phyloP scores from a whole-genome alignment of 2,888 invertebrate genomes.

The Ichneumoninae sp. region DNA sequence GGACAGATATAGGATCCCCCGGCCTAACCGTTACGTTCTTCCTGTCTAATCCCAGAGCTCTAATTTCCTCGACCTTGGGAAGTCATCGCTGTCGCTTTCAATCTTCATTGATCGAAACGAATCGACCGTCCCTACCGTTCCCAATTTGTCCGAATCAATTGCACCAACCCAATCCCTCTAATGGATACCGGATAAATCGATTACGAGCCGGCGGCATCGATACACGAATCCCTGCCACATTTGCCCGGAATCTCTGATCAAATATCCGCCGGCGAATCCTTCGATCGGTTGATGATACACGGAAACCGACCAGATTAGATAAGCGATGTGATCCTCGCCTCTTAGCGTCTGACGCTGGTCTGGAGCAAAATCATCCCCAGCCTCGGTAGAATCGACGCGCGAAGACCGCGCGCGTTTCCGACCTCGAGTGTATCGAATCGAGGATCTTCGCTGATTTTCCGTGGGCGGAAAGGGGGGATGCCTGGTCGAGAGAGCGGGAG shows the following conservation, averaged over 20 bases:
- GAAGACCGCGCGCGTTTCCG: slow-evolving; percentile 72
- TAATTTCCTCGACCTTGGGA: neutral
- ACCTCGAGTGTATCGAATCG: slow-evolving; percentile 79
- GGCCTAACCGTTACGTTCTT: neutral
- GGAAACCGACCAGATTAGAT: slow-evolving; percentile 10
- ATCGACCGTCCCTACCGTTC: neutral
- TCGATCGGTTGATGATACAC: neutral
- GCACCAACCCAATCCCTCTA: slow-evolving; percentile 13
- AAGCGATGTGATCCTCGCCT: neutral
- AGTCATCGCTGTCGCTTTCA: neutral
- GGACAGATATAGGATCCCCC: slow-evolving; percentile 63
- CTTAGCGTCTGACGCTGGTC: slow-evolving; percentile 27
- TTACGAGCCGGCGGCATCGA: neutral
- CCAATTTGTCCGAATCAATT: neutral
- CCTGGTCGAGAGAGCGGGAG: slow-evolving; percentile 25
- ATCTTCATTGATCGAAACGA: neutral
- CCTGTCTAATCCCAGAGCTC: neutral
- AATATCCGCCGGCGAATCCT: neutral
- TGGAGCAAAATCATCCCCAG: slow-evolving; percentile 11
- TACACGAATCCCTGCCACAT: neutral
- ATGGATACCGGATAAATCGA: slow-evolving; percentile 22
- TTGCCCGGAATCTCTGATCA: neutral
- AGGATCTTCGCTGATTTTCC: slow-evolving; percentile 82
- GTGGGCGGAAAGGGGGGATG: slow-evolving; percentile 70
- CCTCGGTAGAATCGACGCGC: slow-evolving; percentile 3